phyloP scores from a whole-genome alignment of 1,140 invertebrate species.

The Drosophila sproati region DNA sequence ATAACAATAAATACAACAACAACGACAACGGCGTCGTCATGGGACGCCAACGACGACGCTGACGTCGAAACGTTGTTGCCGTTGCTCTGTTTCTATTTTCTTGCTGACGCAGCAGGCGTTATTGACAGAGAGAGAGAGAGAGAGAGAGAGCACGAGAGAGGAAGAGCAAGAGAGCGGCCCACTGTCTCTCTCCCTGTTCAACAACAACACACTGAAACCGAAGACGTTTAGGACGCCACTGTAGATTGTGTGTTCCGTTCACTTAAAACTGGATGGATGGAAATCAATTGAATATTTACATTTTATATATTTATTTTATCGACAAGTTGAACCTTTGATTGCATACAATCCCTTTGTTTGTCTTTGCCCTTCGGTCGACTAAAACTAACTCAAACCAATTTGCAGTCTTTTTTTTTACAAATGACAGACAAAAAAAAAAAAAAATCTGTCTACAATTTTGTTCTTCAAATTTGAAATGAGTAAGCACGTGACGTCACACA shows the following conservation, averaged over 20 bases:
- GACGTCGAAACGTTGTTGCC: conserved; percentile 7
- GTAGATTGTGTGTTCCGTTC: conserved; percentile 14
- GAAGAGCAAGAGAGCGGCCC: neutral
- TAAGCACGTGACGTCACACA: conserved; percentile 27
- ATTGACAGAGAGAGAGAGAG: neutral
- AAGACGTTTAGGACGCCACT: conserved; percentile 22
- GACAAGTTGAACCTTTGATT: conserved; percentile 27
- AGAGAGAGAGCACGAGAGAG: neutral
- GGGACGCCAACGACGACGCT: conserved; percentile 33
- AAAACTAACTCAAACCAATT: conserved; percentile 35
- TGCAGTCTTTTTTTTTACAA: conserved; percentile 19
- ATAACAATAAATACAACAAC: conserved; percentile 2
- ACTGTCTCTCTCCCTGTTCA: neutral
- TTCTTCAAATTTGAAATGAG: neutral
- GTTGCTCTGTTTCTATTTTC: conserved; percentile 57
- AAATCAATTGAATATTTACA: conserved; percentile 33
- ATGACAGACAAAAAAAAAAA: conserved; percentile 9
- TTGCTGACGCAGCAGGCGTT: conserved; percentile 72
- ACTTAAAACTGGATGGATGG: conserved; percentile 6
- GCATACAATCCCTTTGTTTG: conserved; percentile 7
- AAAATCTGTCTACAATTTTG: neutral
- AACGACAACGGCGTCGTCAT: conserved; percentile 19
- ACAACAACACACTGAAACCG: conserved; percentile 11
- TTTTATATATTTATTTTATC: conserved; percentile 1
- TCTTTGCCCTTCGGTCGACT: conserved; percentile 56